Evolutionary conservation across 30 jellyfish, hydroid and myxozoan species (phyloP).

Genomic region (Turritopsis dohrnii): DNA sequence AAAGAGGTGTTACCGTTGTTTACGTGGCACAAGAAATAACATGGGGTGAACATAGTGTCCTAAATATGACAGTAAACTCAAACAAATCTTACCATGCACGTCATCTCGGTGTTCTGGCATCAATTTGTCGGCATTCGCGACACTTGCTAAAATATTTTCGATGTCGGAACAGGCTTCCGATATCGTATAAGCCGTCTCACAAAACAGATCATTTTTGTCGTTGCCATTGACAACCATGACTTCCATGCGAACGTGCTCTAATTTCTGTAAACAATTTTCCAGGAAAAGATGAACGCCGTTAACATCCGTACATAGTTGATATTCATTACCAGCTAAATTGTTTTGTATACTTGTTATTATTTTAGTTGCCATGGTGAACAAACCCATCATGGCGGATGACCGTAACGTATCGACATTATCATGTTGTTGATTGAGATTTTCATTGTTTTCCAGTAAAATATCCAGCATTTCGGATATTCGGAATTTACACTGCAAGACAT

Average conservation of each 20-base stretch:
- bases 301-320: neutral
- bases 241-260: slow-evolving; percentile 17
- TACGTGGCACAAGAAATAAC: too few species aligned
- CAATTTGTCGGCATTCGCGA: neutral
- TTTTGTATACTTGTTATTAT: slow-evolving; percentile 12
- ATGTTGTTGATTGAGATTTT: slow-evolving; percentile 18
- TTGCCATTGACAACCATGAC: neutral
- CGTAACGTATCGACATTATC: slow-evolving; percentile 23
- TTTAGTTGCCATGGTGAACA: slow-evolving; percentile 29
- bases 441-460: slow-evolving; percentile 28
- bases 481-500: neutral
- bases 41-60: neutral
- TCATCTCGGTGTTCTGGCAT: neutral
- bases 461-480: slow-evolving; percentile 28
- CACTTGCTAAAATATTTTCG: slow-evolving; percentile 12
- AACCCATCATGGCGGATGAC: slow-evolving; percentile 24
- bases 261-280: slow-evolving; percentile 18
- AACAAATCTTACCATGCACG: neutral
- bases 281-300: neutral
- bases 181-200: slow-evolving; percentile 35
- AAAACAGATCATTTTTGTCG: slow-evolving; percentile 32
- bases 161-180: slow-evolving; percentile 36
- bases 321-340: neutral
- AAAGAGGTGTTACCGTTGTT: too few species aligned
- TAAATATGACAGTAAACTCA: neutral